phyloP scores from a whole-genome alignment of 1,140 invertebrate genomes.

The Sycophila sp. region DNA sequence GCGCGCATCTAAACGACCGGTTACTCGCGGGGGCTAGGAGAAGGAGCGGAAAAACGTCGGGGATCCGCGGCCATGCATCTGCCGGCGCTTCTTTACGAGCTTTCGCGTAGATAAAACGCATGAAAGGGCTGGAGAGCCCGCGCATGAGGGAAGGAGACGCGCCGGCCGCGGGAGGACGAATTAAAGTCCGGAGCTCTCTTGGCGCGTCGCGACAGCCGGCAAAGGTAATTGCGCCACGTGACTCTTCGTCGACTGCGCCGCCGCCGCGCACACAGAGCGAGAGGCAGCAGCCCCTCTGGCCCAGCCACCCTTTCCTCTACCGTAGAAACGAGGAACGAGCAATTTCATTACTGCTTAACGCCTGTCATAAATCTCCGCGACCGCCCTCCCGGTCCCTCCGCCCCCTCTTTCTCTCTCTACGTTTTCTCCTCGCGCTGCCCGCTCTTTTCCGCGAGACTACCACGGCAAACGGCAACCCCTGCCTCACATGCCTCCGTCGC shows the following conservation, averaged over 20 bases:
- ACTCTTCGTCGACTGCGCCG: not conserved
- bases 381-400: conserved; percentile 46
- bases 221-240: conserved; percentile 43
- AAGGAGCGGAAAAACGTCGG: no score
- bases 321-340: conserved; percentile 66
- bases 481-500: no score
- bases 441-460: no score
- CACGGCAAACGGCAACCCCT: not conserved
- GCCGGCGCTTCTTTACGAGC: not conserved
- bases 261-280: not conserved
- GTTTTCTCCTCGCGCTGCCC: not conserved
- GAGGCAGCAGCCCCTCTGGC: not conserved
- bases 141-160: conserved; percentile 29
- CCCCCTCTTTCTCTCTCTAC: conserved; percentile 25
- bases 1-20: conserved; percentile 49
- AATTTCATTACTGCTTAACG: conserved; percentile 69
- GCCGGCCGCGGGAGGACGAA: conserved; percentile 39
- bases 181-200: conserved; percentile 44
- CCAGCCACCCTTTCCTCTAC: conserved; percentile 33
- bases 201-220: conserved; percentile 42
- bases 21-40: conserved; percentile 45
- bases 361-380: conserved; percentile 66
- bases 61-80: conserved; percentile 6
- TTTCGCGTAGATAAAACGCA: conserved; percentile 8
- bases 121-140: conserved; percentile 8